Base-by-base conservation (phyloP, 2,797 vertebrate genomes). In the Garrulus glandarius region DNA sequence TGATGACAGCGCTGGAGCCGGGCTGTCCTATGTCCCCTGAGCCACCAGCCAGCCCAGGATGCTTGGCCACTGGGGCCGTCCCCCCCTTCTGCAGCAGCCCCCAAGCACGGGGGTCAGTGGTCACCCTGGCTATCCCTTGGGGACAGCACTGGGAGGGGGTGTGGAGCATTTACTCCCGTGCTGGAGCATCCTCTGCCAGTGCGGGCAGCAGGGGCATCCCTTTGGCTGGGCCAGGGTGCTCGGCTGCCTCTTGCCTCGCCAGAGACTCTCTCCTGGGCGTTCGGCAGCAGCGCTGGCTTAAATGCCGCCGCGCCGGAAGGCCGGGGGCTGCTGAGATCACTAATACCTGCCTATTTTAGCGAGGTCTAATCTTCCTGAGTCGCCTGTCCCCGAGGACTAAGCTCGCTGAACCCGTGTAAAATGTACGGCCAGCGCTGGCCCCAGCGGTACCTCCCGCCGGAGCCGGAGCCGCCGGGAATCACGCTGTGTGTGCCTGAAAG, bases 341-440 rank as follows among this genome's bases (percentile, higher is more conserved):
- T 97, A 97, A 97, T 97, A 93, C 97, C 93, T 96, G 95, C 84
- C 96, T 96, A 93, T 97, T 97, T 97, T 96, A 89, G 93, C 14
- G 83, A 92, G 76, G 59, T 71, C 56, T 97, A 96, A 96, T 96
- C 97, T 96, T 92, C 90, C 96, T 84, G 94, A 94, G 83, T 95
- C 84, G 94, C 92, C 92, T 96, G 94, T 95, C 91, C 89, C 92
- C 50, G 59, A 87, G 79, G 86, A 91, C 95, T 97, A 95, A 97
- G 95, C 96, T 95, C 53, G 46, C 81, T 94, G 93, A 95, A 96
- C 95, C 87, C 95, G 72, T 57, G 92, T 43, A 79, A 95, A 97
- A 91, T 65, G 83, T 10, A 37, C 27, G 24, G 8, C 44, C 74
- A 11, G 67, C 7, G 11, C 67, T 50, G 89, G 75, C 92, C 93